phyloP scores from a whole-genome alignment of 2,113 vertebrate genomes.

The Malurus alboscapulatus region DNA sequence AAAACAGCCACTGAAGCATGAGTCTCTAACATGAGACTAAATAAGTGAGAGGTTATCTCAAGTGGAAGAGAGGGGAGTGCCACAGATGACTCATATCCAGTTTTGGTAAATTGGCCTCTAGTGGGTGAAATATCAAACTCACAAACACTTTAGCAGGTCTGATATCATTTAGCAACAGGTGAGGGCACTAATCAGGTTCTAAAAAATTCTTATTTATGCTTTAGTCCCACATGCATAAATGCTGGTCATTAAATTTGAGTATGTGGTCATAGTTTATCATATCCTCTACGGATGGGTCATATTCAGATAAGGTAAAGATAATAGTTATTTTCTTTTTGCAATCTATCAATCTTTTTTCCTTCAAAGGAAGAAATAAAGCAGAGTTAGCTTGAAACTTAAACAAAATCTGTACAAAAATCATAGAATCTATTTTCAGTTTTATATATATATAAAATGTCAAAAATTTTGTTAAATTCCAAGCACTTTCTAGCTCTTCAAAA shows the following conservation, averaged over 20 bases:
- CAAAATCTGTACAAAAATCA: not conserved
- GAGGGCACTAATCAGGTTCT: not conserved
- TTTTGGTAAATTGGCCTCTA: not conserved
- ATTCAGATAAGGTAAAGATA: not conserved
- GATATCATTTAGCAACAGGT: not conserved
- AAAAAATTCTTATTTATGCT: not conserved
- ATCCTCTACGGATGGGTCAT: not conserved
- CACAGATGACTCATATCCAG: rapidly evolving
- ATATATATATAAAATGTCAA: not conserved
- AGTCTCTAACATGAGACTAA: not conserved
- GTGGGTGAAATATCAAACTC: not conserved
- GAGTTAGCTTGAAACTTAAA: not conserved
- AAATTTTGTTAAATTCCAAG: not conserved
- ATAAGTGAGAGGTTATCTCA: not conserved
- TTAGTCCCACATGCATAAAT: not conserved
- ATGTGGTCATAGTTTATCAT: not conserved
- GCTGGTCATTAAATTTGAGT: not conserved
- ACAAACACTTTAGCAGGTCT: not conserved
- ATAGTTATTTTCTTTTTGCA: not conserved
- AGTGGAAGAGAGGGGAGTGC: not conserved
- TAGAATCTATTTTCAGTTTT: not conserved
- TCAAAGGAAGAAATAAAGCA: not conserved
- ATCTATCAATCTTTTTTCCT: not conserved
- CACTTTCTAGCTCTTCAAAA: not conserved
- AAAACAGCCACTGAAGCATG: not conserved